Base-by-base conservation (phyloP, 2,797 vertebrate species). In the Loris lydekkerianus region DNA sequence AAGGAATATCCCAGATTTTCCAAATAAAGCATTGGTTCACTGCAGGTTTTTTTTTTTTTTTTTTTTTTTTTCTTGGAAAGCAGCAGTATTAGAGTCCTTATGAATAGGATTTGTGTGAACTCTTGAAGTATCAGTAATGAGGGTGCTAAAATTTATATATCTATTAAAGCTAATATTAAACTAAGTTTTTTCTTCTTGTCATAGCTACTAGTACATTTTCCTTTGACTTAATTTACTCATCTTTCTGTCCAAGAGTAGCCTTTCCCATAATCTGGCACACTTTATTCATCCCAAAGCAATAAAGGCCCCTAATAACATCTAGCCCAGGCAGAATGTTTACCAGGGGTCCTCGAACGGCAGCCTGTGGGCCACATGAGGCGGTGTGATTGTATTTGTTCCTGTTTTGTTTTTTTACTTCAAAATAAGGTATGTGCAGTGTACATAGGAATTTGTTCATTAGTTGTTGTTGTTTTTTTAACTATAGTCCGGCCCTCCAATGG, bases 121-220 rank as follows among this genome's bases (percentile, higher is more conserved):
- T 94, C 96, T 95, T 61, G 91, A 97, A 97, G 94, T 85, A 86
- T 89, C 96, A 83, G 87, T 97, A 95, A 95, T 95, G 77, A 96
- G 81, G 86, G 73, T 31, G 43, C 60, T 90, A 86, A 97, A 85
- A 85, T 86, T 93, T 94, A 88, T 95, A 10, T 76, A 88, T 93
- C 89, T 95, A 84, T 96, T 94, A 96, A 93, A 96, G 72, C 49
- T 96, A 89, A 89, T 91, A 75, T 93, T 94, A 96, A 96, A 82
- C 75, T 86, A 93, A 89, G 49, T 56, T 91, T 95, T 97, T 97
- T 96, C 58, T 91, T 92, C 73, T 77, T 92, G 70, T 93, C 89
- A 46, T 58, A 95, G 53, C 82, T 81, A 91, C 61, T 83, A 81
- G 34, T 77, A 3, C 78, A 86, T 94, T 97, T 96, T 90, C 46